Conservation (phyloP, 2,888 invertebrate genomes). For the Allacma fusca region DNA sequence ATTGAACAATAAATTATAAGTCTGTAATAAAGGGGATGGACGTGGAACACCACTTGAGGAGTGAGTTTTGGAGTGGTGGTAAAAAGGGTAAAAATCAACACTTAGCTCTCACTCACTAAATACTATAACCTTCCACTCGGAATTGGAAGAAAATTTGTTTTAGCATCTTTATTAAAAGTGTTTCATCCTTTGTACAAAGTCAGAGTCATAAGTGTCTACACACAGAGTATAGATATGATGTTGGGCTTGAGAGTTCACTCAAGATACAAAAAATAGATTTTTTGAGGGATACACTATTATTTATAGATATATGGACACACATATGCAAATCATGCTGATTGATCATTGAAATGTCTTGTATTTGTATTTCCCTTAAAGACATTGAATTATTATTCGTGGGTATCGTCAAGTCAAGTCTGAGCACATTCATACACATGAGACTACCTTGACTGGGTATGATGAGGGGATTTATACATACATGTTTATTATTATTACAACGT, state of each 20-base stretch:
- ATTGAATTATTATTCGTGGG: not conserved
- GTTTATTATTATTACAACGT: too few species aligned
- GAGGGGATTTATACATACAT: too few species aligned
- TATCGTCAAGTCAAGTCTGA: not conserved
- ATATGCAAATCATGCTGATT: not conserved
- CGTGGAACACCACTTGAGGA: too few species aligned
- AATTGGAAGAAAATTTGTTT: not conserved
- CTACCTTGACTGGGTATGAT: not conserved
- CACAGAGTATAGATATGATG: too few species aligned
- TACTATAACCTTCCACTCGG: constrained; percentile 30
- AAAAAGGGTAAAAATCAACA: constrained; percentile 8
- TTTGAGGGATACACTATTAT: not conserved
- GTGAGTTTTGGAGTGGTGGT: too few species aligned
- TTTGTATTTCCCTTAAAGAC: constrained; percentile 5
- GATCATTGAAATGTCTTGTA: constrained; percentile 11
- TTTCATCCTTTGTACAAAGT: too few species aligned
- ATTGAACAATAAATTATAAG: too few species aligned
- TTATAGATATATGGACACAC: too few species aligned
- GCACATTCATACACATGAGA: not conserved
- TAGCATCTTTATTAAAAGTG: not conserved
- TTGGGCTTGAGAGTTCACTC: too few species aligned
- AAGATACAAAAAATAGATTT: too few species aligned
- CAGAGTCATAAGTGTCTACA: too few species aligned
- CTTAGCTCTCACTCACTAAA: not conserved
- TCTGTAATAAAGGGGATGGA: too few species aligned